Evolutionary conservation across 2,113 vertebrate species (phyloP).

Genomic region (Dermatemys mawii): DNA sequence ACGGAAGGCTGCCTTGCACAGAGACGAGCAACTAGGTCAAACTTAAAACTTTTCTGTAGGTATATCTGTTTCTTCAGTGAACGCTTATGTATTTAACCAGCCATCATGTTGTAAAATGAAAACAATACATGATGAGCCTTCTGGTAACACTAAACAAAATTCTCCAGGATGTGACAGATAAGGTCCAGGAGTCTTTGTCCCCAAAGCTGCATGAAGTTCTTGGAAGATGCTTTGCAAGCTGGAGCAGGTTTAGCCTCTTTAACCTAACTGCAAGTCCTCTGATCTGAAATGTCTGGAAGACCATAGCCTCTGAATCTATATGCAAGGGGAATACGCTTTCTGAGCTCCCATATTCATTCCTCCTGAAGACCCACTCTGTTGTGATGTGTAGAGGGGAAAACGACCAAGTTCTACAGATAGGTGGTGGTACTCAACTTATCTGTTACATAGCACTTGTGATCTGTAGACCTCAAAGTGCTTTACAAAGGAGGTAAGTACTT

Average conservation of each 20-base stretch:
- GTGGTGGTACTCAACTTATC: no score
- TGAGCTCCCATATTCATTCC: not conserved
- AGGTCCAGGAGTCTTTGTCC: not conserved
- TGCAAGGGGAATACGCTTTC: not conserved
- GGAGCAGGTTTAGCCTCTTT: not conserved
- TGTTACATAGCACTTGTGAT: not conserved
- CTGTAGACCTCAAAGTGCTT: not conserved
- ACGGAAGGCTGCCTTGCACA: constrained; percentile 4
- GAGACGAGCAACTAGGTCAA: not conserved
- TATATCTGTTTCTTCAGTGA: not conserved
- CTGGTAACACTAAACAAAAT: not conserved
- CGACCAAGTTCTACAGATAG: not conserved
- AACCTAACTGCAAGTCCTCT: not conserved
- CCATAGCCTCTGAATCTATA: not conserved
- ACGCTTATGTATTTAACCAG: not conserved
- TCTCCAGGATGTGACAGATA: not conserved
- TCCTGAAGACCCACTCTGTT: not conserved
- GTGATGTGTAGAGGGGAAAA: not conserved
- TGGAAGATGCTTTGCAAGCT: not conserved
- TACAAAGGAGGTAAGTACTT: not conserved
- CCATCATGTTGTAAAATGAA: not conserved
- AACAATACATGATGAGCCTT: not conserved
- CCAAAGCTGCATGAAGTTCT: not conserved
- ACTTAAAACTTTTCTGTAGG: not conserved
- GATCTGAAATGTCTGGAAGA: not conserved